Base-by-base conservation (phyloP, 2,113 vertebrate genomes). In the Echinops telfairi region DNA sequence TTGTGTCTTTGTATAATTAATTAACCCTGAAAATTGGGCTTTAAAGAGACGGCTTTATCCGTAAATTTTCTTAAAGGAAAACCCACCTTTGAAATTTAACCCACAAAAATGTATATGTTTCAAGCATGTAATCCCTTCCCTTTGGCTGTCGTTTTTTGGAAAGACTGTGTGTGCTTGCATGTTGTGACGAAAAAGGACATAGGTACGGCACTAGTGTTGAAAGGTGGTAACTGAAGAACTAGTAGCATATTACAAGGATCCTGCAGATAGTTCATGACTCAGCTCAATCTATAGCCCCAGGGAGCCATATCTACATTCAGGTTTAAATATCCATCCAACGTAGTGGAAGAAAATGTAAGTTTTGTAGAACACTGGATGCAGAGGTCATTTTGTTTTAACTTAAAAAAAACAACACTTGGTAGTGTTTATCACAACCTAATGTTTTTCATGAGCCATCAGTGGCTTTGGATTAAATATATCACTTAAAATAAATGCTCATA, bases 401-500 rank as follows among this genome's bases (percentile, higher is more conserved):
- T 43, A 64, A 47, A 47, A 91, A 40, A 84, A 47, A 86, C 87
- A 68, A 47, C n/a, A 36, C 36, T 78, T 84, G n/a, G 40, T 60
- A 71, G 11, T 75, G 19, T 87, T 92, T 14, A 76, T 77, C 83
- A 82, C 16, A 92, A 90, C 23, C 33, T 88, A 53, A 80, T 80
- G 73, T 23, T 84, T 10, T 68, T 88, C 9, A 47, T 36, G 71
- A 91, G 36, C 4, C 53, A 62, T 53, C 27, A 81, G 94, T 40
- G 83, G 33, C 75, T 94, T 79, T 90, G 29, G 11, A 81, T 91
- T 70, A 92, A 86, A 86, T 71, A 71, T 71, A 22, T 68, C 19
- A 58, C 57, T 19, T 58, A 58, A 58, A 40, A 40, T 40, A 40
- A 40, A 40, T 58, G 57, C 19, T 58, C 4, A 70, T 12, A 43